Conservation (phyloP, 2,888 invertebrate species). For the Acholoe squamosa region DNA sequence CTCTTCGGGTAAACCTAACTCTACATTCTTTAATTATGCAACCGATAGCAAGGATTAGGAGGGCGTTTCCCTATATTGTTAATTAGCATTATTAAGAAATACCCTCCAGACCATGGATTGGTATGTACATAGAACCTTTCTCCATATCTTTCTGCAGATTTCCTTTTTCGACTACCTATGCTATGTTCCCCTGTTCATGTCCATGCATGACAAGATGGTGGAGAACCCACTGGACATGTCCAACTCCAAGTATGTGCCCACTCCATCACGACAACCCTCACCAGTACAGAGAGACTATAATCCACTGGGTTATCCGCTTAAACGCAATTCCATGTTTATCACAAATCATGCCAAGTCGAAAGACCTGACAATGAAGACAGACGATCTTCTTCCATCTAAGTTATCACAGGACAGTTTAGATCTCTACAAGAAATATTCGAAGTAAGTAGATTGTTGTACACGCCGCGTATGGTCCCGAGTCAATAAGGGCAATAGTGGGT, state of each 20-base stretch:
- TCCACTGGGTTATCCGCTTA: constrained; percentile 79
- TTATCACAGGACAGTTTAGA: constrained; percentile 74
- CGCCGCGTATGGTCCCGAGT: no score
- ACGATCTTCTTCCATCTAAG: constrained; percentile 75
- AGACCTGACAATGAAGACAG: constrained; percentile 73
- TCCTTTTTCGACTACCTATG: constrained; percentile 82
- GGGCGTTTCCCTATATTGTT: no score
- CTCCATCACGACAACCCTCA: constrained; percentile 63
- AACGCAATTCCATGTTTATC: constrained; percentile 58
- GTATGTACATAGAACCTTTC: no score
- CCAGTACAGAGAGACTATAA: constrained; percentile 80
- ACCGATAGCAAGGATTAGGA: no score
- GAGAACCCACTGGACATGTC: constrained; percentile 82
- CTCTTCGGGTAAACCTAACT: no score
- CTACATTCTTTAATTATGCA: no score
- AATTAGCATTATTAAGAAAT: no score
- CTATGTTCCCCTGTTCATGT: constrained; percentile 82
- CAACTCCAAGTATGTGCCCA: constrained; percentile 76
- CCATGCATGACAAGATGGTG: constrained; percentile 82
- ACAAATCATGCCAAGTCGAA: constrained; percentile 17
- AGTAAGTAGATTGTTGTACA: constrained; percentile 59
- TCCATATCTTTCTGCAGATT: constrained; percentile 77
- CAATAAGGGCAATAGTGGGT: no score
- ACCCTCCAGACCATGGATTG: no score
- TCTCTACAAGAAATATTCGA: constrained; percentile 73